These are phyloP conservation scores for Drosophila suboccidentalis DNA, from an alignment of 2,888 invertebrate genomes.

Conservation along the genomic window DNA sequence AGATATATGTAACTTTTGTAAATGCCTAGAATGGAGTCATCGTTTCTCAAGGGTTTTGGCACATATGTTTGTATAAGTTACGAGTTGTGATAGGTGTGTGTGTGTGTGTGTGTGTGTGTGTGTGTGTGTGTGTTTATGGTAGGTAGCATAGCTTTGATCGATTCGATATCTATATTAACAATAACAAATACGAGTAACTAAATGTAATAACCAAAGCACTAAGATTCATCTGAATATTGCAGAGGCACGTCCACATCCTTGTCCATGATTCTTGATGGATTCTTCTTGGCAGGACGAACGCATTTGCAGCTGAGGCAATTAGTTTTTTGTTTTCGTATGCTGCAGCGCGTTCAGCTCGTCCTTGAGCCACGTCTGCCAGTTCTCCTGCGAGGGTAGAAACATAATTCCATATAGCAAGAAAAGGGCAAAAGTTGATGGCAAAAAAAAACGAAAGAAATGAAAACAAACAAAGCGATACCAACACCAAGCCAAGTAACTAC, in stretches of 20 bases:
- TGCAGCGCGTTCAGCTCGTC: conserved; percentile 83
- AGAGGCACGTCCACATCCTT: conserved; percentile 22
- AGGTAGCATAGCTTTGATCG: conserved; percentile 51
- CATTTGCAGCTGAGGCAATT: conserved; percentile 66
- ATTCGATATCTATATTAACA: conserved; percentile 69
- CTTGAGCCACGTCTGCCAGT: conserved; percentile 84
- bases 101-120: conserved; percentile 24
- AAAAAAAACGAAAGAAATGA: not conserved
- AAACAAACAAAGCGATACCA: conserved; percentile 50
- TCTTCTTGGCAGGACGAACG: conserved; percentile 17
- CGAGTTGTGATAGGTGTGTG: conserved; percentile 9
- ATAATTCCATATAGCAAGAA: conserved; percentile 51
- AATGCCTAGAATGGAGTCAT: conserved; percentile 32
- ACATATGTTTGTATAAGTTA: conserved; percentile 44
- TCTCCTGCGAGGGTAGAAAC: conserved; percentile 79
- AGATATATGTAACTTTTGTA: conserved; percentile 47
- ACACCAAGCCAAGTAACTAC: conserved; percentile 68
- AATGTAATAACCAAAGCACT: conserved; percentile 70
- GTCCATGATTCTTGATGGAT: conserved; percentile 13
- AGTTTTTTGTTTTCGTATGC: conserved; percentile 77
- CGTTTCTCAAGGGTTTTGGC: conserved; percentile 64
- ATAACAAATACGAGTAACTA: conserved; percentile 79
- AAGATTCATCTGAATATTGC: conserved; percentile 60
- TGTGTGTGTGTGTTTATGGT: conserved; percentile 22
- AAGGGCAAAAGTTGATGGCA: conserved; percentile 49